Conservation (phyloP, 2,113 vertebrate genomes). For the Austrofundulus limnaeus region DNA sequence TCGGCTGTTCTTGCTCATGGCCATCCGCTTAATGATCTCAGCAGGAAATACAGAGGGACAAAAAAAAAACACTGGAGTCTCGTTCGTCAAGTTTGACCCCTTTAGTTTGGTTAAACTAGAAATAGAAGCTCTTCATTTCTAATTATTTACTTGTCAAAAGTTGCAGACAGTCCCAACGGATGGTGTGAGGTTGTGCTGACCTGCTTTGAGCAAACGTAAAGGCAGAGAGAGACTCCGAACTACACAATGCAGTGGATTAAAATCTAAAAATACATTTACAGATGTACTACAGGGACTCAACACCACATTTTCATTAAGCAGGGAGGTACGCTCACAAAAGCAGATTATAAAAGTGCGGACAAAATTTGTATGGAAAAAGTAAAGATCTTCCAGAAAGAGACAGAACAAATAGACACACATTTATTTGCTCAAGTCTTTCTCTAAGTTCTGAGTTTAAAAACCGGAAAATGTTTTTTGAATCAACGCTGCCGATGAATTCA, state of each 20-base stretch:
- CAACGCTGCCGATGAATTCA: too few species aligned
- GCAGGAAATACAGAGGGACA: conserved; percentile 29
- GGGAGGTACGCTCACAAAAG: conserved; percentile 1
- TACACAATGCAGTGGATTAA: conserved; percentile 17
- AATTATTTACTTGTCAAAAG: conserved; percentile 3
- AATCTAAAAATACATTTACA: conserved; percentile 22
- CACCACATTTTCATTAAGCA: conserved; percentile 11
- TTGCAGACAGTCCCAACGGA: not conserved
- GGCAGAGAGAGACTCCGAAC: conserved; percentile 6
- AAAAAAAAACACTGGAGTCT: conserved; percentile 33
- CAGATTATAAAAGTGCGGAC: not conserved
- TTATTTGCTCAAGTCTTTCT: too few species aligned
- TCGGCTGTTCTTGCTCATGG: conserved; percentile 60
- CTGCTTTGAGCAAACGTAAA: conserved; percentile 9
- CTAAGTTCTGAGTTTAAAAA: too few species aligned
- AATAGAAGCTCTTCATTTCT: conserved; percentile 6
- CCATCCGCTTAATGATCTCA: conserved; percentile 59
- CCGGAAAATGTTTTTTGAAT: too few species aligned
- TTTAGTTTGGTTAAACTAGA: conserved; percentile 22
- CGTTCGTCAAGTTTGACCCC: conserved; percentile 27
- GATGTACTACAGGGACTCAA: conserved; percentile 6
- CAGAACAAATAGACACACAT: too few species aligned
- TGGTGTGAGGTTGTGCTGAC: not conserved
- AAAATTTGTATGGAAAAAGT: not conserved
- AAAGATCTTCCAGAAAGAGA: not conserved